Conservation (phyloP, 2,888 invertebrate genomes). For the Coronaproctus castanopsis region DNA sequence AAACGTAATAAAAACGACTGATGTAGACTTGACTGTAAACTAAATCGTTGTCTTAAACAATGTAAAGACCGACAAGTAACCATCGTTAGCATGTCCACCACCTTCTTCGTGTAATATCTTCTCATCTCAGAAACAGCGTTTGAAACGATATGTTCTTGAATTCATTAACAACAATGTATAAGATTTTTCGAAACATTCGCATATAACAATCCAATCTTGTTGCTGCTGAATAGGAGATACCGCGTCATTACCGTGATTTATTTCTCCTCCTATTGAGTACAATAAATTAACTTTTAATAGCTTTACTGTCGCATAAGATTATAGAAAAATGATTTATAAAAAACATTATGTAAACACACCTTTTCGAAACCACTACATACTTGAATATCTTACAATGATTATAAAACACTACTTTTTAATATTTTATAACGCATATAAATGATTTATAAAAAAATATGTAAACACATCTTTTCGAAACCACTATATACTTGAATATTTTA, state of each 20-base stretch:
- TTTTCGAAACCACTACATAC: too few relatives aligned
- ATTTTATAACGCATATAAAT: too few relatives aligned
- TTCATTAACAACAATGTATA: conserved; percentile 44
- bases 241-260: conserved; percentile 4
- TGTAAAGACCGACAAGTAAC: conserved; percentile 68
- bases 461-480: too few relatives aligned
- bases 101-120: conserved; percentile 73
- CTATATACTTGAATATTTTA: too few relatives aligned
- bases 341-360: too few relatives aligned
- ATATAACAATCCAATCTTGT: conserved; percentile 68
- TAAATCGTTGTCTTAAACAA: conserved; percentile 48
- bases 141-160: conserved; percentile 52
- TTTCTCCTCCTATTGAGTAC: background rate
- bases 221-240: conserved; percentile 28
- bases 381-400: too few relatives aligned
- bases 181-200: conserved; percentile 69
- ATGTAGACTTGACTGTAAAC: conserved; percentile 28
- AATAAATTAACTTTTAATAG: too few relatives aligned
- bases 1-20: too few relatives aligned
- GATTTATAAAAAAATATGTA: too few relatives aligned
- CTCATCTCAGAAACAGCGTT: conserved; percentile 81
- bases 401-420: too few relatives aligned
- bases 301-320: too few relatives aligned
- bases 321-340: too few relatives aligned
- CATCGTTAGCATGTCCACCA: conserved; percentile 71